Base-by-base conservation (phyloP, 2,797 vertebrate genomes). In the Cyprinodon diabolis region DNA sequence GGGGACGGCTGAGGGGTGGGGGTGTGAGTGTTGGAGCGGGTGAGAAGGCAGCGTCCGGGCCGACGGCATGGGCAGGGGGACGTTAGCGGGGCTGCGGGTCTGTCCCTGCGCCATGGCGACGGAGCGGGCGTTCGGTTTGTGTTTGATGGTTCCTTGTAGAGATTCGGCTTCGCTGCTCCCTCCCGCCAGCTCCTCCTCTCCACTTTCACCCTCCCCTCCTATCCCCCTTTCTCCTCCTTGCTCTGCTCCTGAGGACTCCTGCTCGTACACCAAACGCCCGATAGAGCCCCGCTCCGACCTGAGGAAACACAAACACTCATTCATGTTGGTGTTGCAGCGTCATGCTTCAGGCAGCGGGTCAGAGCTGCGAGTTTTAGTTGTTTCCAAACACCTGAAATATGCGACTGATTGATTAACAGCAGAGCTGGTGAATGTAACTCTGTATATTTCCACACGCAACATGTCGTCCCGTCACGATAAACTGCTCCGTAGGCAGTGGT, bases 91-190 rank as follows among this genome's bases (percentile, higher is more conserved):
- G 80, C 93, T 93, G 54, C 93, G 95, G 2, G 93, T 90, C 71
- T 95, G 96, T 19, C 96, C 96, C 84, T 96, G 97, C 4, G 94
- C 93, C 71, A 94, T 82, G 89, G 93, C 89, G 56, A 94, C 80
- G 0, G 96, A 92, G 86, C 93, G 77, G 63, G 92, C 86, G 57
- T 90, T 92, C 2, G 94, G 94, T 76, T 94, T 95, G 92, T 95
- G 96, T 90, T 96, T 97, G 74, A 97, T 95, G 73, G 96, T 96
- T 77, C 96, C 95, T 71, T 97, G 96, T 1, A 95, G 96, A 47
- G 95, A 95, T 43, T 94, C 93, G 1, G 83, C 89, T 7, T 91
- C 91, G 6, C 90, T 92, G 82, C 90, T 90, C 7, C 75, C 90
- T 65, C 81, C 82, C 43, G 78, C 87, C 60, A 69, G 78, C 65